Evolutionary conservation across 2,113 vertebrate species (phyloP).

Genomic region (Syngnathus typhle): DNA sequence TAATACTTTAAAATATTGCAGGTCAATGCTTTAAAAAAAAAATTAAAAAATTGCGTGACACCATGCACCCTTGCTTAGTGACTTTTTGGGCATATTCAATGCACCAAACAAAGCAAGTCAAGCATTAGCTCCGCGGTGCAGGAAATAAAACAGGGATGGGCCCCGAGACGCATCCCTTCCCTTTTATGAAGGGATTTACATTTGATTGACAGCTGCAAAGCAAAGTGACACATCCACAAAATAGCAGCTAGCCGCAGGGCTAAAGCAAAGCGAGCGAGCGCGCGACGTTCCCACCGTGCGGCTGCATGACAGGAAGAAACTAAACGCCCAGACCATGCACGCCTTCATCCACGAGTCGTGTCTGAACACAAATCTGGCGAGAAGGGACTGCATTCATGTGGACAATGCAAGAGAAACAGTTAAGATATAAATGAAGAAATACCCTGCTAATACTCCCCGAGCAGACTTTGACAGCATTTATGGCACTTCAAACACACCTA

Average conservation of each 20-base stretch:
- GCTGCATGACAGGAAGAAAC: conserved; percentile 51
- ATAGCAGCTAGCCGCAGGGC: conserved; percentile 31
- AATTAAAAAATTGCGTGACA: too few species aligned
- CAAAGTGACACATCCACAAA: conserved; percentile 24
- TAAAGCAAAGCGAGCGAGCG: conserved; percentile 10
- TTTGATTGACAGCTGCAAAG: conserved; percentile 55
- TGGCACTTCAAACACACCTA: too few species aligned
- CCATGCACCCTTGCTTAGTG: too few species aligned
- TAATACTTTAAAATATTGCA: too few species aligned
- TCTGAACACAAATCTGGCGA: conserved; percentile 49
- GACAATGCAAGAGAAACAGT: too few species aligned
- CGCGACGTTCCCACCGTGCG: conserved; percentile 50
- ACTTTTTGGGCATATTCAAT: not conserved
- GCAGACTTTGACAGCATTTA: too few species aligned
- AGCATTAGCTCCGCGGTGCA: not conserved
- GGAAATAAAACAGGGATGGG: conserved; percentile 29
- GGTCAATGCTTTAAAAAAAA: too few species aligned
- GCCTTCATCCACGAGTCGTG: conserved; percentile 49
- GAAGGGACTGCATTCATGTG: conserved; percentile 1
- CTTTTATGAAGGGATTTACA: conserved; percentile 53
- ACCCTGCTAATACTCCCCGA: too few species aligned
- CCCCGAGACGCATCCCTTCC: conserved; percentile 28
- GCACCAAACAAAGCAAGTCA: not conserved
- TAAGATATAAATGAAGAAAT: too few species aligned
- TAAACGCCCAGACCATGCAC: conserved; percentile 40